phyloP scores from a whole-genome alignment of 1,140 invertebrate species.

The Papilio polytes region DNA sequence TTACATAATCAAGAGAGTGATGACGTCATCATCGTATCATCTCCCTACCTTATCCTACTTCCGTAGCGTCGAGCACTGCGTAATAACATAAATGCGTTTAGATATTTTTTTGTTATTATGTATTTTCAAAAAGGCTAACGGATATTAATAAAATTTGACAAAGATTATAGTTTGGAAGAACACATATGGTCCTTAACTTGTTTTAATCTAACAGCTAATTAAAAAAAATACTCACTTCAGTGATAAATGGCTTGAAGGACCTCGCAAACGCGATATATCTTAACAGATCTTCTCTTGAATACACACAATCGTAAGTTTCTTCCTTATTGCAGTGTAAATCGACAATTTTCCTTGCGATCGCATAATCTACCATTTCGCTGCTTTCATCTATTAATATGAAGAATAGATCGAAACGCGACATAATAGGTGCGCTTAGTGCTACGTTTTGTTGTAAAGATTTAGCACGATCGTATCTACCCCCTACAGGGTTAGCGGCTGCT shows the following conservation, averaged over 20 bases:
- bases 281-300: conserved; percentile 94
- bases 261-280: conserved; percentile 98
- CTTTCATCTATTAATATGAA: conserved; percentile 92
- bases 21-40: too few relatives aligned
- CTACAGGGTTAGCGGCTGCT: conserved; percentile 98
- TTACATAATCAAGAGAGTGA: too few relatives aligned
- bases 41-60: too few relatives aligned
- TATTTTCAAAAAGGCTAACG: too few relatives aligned
- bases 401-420: conserved; percentile 97
- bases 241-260: conserved; percentile 97
- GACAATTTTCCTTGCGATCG: conserved; percentile 97
- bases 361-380: conserved; percentile 91
- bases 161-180: too few relatives aligned
- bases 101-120: too few relatives aligned
- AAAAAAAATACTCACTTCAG: conserved; percentile 75
- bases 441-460: conserved; percentile 99
- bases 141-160: too few relatives aligned
- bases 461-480: conserved; percentile 97
- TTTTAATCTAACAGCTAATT: too few relatives aligned
- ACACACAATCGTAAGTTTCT: conserved; percentile 90
- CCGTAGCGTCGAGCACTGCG: too few relatives aligned
- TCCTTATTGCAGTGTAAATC: conserved; percentile 95
- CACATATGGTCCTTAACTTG: too few relatives aligned
- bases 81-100: too few relatives aligned
- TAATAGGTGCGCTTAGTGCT: conserved; percentile 96